A percentile compares a stretch with the other conserved stretches of the same genome.
Evolutionary conservation across 2,113 vertebrate genomes (phyloP).

Genomic region (Dasyprocta punctata): DNA sequence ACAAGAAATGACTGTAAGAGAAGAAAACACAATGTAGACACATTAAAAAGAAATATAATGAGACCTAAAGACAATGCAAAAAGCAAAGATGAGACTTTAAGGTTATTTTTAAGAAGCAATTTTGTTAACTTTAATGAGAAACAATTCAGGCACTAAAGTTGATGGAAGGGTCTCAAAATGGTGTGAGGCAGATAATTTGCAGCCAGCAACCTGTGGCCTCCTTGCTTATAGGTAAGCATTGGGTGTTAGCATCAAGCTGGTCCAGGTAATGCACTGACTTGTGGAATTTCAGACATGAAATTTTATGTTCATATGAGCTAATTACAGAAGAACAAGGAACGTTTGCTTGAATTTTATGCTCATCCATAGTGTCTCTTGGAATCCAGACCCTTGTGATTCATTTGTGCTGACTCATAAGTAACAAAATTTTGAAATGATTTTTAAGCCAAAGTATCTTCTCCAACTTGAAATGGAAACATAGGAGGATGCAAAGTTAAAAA

Average conservation of each 20-base stretch:
- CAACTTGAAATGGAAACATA: conserved; percentile 28
- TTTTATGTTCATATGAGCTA: background rate
- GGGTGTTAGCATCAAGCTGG: background rate
- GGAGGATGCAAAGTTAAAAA: background rate
- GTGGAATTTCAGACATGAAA: background rate
- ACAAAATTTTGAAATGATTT: conserved; percentile 41
- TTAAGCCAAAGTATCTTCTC: conserved; percentile 33
- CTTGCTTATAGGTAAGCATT: background rate
- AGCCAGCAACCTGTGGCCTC: background rate
- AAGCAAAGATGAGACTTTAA: background rate
- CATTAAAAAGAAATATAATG: background rate
- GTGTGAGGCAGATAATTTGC: background rate
- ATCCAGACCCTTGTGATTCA: background rate
- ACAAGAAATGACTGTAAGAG: background rate
- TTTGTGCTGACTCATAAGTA: background rate
- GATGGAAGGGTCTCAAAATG: background rate
- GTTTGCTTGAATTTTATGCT: background rate
- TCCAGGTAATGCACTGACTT: background rate
- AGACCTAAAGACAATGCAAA: background rate
- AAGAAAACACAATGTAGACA: background rate
- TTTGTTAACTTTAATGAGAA: conserved; percentile 29
- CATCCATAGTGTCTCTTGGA: background rate
- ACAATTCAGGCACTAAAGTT: background rate
- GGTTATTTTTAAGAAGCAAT: background rate
- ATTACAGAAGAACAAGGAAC: background rate